phyloP scores from a whole-genome alignment of 2,797 vertebrate genomes.

The Anguilla pacifica region DNA sequence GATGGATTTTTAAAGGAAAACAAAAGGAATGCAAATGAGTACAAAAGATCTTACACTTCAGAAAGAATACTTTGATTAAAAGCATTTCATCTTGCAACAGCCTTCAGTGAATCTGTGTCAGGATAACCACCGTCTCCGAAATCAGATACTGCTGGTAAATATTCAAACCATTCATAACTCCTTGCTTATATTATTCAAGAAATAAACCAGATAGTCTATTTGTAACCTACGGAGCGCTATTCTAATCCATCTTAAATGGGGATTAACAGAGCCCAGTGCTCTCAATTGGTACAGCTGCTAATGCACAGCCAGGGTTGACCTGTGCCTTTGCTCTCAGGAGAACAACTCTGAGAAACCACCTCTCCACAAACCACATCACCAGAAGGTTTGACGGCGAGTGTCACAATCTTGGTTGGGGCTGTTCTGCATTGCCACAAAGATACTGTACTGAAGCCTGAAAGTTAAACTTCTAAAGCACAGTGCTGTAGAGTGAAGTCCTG shows the following conservation, averaged over 20 bases:
- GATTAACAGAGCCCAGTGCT: neutral
- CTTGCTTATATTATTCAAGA: neutral
- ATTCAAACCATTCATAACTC: neutral
- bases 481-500: neutral
- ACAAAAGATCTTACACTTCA: neutral
- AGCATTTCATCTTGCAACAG: neutral
- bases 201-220: neutral
- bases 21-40: neutral
- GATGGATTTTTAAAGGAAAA: neutral
- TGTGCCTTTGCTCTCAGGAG: neutral
- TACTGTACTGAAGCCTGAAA: neutral
- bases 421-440: neutral
- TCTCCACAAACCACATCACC: neutral
- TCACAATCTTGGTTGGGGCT: neutral
- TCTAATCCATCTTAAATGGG: neutral
- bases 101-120: neutral
- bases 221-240: neutral
- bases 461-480: neutral
- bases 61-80: neutral
- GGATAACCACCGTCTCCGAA: neutral
- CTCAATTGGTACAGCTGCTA: neutral
- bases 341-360: neutral
- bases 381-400: neutral
- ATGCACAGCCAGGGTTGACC: neutral
- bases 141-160: neutral